Conservation (phyloP, 1,140 invertebrate genomes). For the Helicoverpa armigera region DNA sequence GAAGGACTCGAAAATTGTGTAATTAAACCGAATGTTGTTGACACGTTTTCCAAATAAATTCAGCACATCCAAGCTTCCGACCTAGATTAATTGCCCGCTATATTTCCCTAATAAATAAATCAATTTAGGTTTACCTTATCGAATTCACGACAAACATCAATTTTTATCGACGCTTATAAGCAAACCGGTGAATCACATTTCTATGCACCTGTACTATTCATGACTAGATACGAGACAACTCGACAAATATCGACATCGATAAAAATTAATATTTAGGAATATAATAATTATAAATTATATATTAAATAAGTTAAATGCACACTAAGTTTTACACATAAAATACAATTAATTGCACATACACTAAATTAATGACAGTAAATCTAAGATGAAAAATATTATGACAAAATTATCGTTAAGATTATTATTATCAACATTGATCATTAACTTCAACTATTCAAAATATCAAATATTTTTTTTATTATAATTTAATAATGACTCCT, state of each 20-base stretch:
- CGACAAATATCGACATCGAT: slow-evolving; percentile 34
- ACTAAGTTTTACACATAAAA: slow-evolving; percentile 76
- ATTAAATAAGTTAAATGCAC: slow-evolving; percentile 78
- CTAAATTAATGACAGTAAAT: slow-evolving; percentile 73
- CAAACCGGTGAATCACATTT: slow-evolving; percentile 5
- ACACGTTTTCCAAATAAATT: slow-evolving; percentile 52
- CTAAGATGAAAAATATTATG: slow-evolving; percentile 69
- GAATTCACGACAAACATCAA: slow-evolving; percentile 51
- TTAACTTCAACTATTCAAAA: slow-evolving; percentile 68
- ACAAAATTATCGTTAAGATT: slow-evolving; percentile 71
- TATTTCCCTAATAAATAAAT: slow-evolving; percentile 84
- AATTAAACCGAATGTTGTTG: slow-evolving; percentile 36
- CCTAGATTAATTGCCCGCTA: slow-evolving; percentile 71
- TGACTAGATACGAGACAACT: slow-evolving; percentile 41
- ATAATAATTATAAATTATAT: slow-evolving; percentile 56
- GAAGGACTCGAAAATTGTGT: slow-evolving; percentile 48
- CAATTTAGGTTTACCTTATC: slow-evolving; percentile 72
- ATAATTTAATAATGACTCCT: slow-evolving; percentile 52
- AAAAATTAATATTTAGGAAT: slow-evolving; percentile 34
- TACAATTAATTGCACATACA: slow-evolving; percentile 81
- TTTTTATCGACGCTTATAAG: slow-evolving; percentile 61
- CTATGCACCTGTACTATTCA: slow-evolving; percentile 5
- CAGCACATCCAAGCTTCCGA: slow-evolving; percentile 49
- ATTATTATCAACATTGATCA: slow-evolving; percentile 70
- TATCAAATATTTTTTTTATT: slow-evolving; percentile 64